Percentiles rank a stretch among this genome's conserved stretches.
These are phyloP conservation scores for Tachysurus fulvidraco DNA, from an alignment of 2,113 vertebrate genomes.

Conservation along the genomic window DNA sequence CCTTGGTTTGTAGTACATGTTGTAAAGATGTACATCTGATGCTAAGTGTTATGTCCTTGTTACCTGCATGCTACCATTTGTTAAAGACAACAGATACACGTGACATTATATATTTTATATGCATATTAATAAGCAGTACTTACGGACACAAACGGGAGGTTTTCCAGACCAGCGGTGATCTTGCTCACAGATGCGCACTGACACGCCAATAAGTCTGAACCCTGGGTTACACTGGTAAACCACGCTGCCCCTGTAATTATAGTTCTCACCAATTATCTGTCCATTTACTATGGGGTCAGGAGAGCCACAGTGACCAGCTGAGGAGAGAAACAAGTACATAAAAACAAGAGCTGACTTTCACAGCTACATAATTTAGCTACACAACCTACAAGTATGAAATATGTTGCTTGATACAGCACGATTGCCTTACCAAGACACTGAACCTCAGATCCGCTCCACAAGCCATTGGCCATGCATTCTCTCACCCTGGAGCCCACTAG, in stretches of 20 bases:
- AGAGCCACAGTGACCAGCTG: constrained; percentile 90
- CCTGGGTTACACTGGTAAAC: constrained; percentile 96
- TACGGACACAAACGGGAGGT: constrained; percentile 96
- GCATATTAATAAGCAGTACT: constrained; percentile 67
- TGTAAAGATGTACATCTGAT: background rate
- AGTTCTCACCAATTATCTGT: constrained; percentile 94
- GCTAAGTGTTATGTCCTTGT: background rate
- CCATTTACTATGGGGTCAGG: constrained; percentile 94
- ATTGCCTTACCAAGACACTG: constrained; percentile 85
- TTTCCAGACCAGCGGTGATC: constrained; percentile 95
- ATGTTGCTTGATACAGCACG: background rate
- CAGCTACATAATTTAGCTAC: background rate
- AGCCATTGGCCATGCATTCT: constrained; percentile 96
- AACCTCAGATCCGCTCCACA: constrained; percentile 94
- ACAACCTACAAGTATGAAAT: background rate
- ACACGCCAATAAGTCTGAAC: constrained; percentile 95
- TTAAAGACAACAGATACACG: background rate
- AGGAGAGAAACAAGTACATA: constrained; percentile 18
- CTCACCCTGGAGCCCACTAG: constrained; percentile 92
- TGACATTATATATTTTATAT: background rate
- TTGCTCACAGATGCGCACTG: constrained; percentile 96
- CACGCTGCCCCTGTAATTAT: constrained; percentile 93
- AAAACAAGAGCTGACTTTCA: background rate
- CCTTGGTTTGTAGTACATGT: background rate
- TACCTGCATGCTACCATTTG: background rate